These are phyloP conservation scores for Cryptotis parvus DNA, from an alignment of 2,113 vertebrate genomes.

Conservation along the genomic window DNA sequence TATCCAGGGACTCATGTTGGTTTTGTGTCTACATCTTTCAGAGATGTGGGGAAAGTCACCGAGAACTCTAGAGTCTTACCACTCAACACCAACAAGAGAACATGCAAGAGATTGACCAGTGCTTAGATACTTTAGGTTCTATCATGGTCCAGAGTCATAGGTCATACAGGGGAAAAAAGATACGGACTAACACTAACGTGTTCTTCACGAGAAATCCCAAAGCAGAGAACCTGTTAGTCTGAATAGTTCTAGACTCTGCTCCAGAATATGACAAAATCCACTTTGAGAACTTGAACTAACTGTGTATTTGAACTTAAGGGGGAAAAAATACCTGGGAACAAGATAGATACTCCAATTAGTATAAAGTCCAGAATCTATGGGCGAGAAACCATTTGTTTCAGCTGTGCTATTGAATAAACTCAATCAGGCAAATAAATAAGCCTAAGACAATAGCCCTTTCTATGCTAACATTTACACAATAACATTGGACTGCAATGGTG, in stretches of 20 bases:
- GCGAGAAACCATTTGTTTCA: slow-evolving; percentile 43
- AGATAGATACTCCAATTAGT: not conserved
- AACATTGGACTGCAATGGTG: not conserved
- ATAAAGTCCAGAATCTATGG: slow-evolving; percentile 6
- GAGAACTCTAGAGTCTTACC: not conserved
- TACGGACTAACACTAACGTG: not conserved
- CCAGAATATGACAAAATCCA: not conserved
- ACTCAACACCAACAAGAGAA: not conserved
- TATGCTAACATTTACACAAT: slow-evolving; percentile 44
- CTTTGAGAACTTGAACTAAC: not conserved
- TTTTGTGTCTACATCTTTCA: slow-evolving; percentile 1
- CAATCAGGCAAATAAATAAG: slow-evolving; percentile 57
- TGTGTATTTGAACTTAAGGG: not conserved
- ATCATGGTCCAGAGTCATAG: not conserved
- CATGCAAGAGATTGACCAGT: not conserved
- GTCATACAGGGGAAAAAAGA: not conserved
- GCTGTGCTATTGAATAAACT: slow-evolving; percentile 59
- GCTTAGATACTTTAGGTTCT: not conserved
- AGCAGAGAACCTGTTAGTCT: not conserved
- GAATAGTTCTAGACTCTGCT: not conserved
- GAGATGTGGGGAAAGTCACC: not conserved
- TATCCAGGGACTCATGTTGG: not conserved
- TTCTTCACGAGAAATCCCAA: not conserved
- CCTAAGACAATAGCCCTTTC: slow-evolving; percentile 59
- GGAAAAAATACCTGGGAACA: not conserved